Base-by-base conservation (phyloP, 1,140 invertebrate species). In the Batillaria attramentaria region DNA sequence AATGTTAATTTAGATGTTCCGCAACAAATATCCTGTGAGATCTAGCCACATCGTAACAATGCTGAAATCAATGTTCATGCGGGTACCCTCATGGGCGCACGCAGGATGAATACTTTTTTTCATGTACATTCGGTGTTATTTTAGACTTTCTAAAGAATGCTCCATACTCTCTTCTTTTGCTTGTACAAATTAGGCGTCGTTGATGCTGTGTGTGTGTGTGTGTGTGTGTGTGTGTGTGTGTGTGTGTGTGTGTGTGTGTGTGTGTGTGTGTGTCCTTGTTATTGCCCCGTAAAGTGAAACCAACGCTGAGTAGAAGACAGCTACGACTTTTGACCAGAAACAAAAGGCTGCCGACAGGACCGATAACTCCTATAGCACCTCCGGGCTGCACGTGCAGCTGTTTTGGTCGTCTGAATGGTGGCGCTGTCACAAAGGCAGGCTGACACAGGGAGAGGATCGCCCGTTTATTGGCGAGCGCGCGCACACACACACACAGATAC, bases 201-300 rank as follows among this genome's bases (percentile, higher is more conserved):
- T 68, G 41, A 66, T 39, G n/a, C n/a, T n/a, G n/a, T n/a, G n/a
- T n/a, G n/a, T n/a, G n/a, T n/a, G n/a, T 70, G 65, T 78, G 77
- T 78, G 28, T 70, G 77, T 68, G 65, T 78, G 62, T 78, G 39
- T 69, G 77, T 69, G 42, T 69, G 77, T 78, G 42, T 69, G 65
- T 78, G 39, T 78, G 77, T 78, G 39, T 78, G 77, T 69, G 65
- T 69, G 62, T 69, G 42, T 69, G 65, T 78, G 42, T 69, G 77
- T 78, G 39, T 69, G 28, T n/a, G n/a, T n/a, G n/a, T n/a, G n/a
- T 42, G 28, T 18, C 20, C 18, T 18, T 41, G 41, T 10, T 16
- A 20, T 16, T 37, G 68, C 16, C 18, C 18, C 6, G 41, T 72
- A n/a, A 28, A 46, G 37, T 20, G 28, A 69, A 28, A 20, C 31